Evolutionary conservation across 2,113 vertebrate genomes (phyloP), one percentile per base, ranked within the genome.

Genomic region (Anser cygnoides): DNA sequence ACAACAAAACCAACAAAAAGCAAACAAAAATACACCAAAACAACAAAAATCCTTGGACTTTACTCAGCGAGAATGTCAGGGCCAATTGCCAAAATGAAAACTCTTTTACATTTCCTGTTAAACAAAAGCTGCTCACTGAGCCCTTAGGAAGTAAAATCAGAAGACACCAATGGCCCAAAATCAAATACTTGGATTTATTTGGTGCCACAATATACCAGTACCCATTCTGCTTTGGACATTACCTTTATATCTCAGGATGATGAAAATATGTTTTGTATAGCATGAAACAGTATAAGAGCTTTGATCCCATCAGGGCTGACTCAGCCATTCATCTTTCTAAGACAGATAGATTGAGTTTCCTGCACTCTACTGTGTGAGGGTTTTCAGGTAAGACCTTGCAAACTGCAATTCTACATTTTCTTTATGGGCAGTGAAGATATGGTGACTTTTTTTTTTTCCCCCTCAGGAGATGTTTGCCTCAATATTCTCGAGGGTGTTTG

Each of bases 161-260:
- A 90, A 88, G 70, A 35, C 20, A 95, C 29, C 71, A 87, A 89
- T 35, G 74, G 58, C 35, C n/a, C 37, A 82, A 87, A 96, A 88
- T 92, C 62, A 92, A 90, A 67, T 72, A 96, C 67, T 52, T 74
- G 37, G 52, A 50, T 13, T 41, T 68, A 44, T 35, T 57, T 57
- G 23, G 11, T 65, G 66, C 23, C 70, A 20, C 46, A 39, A 23
- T 1, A 1, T 59, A 43, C 4, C 63, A 29, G 31, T 61, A 62
- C 3, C 31, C 54, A 31, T 37, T 90, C 84, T 81, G 61, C 37
- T 95, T 54, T 75, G 43, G n/a, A 13, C 73, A 79, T 92, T 58
- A 78, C 71, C 72, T 95, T 85, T 67, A 29, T 52, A 67, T 84
- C 89, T 67, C 37, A 74, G 3, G 2, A 82, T 9, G 26, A 61